These are phyloP conservation scores for Plebejus argus DNA, from an alignment of 2,888 invertebrate species.

Conservation along the genomic window DNA sequence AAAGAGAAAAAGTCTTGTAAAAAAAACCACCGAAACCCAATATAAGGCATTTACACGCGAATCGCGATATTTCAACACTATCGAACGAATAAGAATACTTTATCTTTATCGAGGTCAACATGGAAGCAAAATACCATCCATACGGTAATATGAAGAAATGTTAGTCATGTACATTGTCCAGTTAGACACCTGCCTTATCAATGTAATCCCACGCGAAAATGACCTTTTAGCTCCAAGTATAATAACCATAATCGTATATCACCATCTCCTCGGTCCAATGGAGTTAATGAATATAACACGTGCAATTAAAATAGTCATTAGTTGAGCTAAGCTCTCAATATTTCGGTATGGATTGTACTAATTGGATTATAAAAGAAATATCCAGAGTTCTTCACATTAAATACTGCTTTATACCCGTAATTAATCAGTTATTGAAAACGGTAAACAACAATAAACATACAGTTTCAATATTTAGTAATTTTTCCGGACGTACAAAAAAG, in stretches of 20 bases:
- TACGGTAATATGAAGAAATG: slow-evolving; percentile 29
- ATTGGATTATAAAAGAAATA: slow-evolving; percentile 26
- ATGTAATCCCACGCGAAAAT: not conserved
- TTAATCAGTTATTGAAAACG: slow-evolving; percentile 9
- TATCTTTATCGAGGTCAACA: slow-evolving; percentile 2
- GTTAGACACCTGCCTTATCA: slow-evolving; percentile 28
- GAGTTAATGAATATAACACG: slow-evolving; percentile 26
- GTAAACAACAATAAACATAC: not conserved
- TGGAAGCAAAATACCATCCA: slow-evolving; percentile 15
- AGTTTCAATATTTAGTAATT: not conserved
- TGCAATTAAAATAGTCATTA: slow-evolving; percentile 33
- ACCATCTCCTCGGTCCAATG: slow-evolving; percentile 32
- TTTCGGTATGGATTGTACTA: slow-evolving; percentile 11
- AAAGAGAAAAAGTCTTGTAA: too few relatives aligned
- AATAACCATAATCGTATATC: slow-evolving; percentile 25
- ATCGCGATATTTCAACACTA: too few relatives aligned
- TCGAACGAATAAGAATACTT: not conserved
- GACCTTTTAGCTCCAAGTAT: slow-evolving; percentile 14
- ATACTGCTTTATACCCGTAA: not conserved
- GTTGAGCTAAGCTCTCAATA: not conserved
- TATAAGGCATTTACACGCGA: too few relatives aligned
- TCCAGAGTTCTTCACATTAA: not conserved
- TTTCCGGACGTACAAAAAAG: not conserved
- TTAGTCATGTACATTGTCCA: slow-evolving; percentile 31
- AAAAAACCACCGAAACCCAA: too few relatives aligned